phyloP scores from a whole-genome alignment of 2,113 vertebrate genomes.

The Rhea pennata region DNA sequence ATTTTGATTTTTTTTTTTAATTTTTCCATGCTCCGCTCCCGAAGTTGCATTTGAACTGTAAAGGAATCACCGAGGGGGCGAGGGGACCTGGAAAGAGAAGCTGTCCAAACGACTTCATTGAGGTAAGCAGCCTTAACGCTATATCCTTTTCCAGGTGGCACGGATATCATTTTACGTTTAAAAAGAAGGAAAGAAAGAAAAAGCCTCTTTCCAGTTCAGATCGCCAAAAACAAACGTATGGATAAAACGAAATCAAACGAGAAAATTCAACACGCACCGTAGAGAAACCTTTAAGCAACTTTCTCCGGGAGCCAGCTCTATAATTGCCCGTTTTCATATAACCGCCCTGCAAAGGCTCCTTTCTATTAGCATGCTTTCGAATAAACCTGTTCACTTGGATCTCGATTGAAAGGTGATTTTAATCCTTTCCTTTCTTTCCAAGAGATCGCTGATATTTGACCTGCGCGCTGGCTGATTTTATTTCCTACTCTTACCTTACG shows the following conservation, averaged over 20 bases:
- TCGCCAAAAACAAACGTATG: not conserved
- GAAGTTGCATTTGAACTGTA: conserved; percentile 73
- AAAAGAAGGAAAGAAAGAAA: not conserved
- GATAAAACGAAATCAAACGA: not conserved
- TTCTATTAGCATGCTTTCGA: not conserved
- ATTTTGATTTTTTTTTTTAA: conserved; percentile 33
- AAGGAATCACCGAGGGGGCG: conserved; percentile 65
- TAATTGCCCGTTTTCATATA: not conserved
- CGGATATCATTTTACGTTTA: not conserved
- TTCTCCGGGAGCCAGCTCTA: conserved; percentile 39
- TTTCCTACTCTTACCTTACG: not conserved
- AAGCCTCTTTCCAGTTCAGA: not conserved
- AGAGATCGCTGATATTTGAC: not conserved
- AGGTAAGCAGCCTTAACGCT: conserved; percentile 76
- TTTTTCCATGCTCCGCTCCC: conserved; percentile 44
- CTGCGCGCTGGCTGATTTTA: not conserved
- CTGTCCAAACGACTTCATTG: conserved; percentile 56
- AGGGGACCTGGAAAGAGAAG: conserved; percentile 59
- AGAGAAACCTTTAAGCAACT: conserved; percentile 64
- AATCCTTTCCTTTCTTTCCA: not conserved
- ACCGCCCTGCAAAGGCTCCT: not conserved
- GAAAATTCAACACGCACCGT: not conserved
- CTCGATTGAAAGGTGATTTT: not conserved
- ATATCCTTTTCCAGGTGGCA: conserved; percentile 28
- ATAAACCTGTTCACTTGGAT: not conserved